Evolutionary conservation across 1,140 invertebrate species (phyloP).

Genomic region (silkworm (Bombyx mori)): ASM3026992v2 NC_085127.1:14431001-14431500

Average conservation of each 20-base stretch:
- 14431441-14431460: not conserved
- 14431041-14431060: not conserved
- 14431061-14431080: not conserved
- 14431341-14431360: slow-evolving; percentile 6
- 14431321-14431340: not conserved
- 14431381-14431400: not conserved
- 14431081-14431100: not conserved
- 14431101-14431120: slow-evolving; percentile 2
- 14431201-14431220: slow-evolving; percentile 41
- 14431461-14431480: slow-evolving; percentile 2
- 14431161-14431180: not conserved
- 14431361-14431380: slow-evolving; percentile 7
- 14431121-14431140: slow-evolving; percentile 2
- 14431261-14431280: not conserved
- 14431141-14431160: no score
- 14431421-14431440: not conserved
- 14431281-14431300: slow-evolving; percentile 5
- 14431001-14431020: slow-evolving; percentile 4
- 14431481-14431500: not conserved
- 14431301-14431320: not conserved
- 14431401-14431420: not conserved
- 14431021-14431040: not conserved
- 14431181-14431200: slow-evolving; percentile 49
- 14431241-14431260: not conserved
- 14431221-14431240: slow-evolving; percentile 13